These are phyloP conservation scores for Potamarius usumacintae DNA, from an alignment of 2,113 vertebrate genomes.

Conservation along the genomic window DNA sequence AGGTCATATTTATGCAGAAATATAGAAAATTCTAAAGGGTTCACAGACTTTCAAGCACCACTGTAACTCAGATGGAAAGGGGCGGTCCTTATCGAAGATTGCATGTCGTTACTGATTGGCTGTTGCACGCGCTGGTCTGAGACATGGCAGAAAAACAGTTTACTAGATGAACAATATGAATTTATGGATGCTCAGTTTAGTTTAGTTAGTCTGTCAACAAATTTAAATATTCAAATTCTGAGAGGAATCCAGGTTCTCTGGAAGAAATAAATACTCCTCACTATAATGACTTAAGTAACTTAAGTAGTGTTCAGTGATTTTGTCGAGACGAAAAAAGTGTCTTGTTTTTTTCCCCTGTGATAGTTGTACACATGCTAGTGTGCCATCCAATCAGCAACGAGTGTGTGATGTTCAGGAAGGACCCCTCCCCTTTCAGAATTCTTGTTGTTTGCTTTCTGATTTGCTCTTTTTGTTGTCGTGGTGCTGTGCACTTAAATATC, in stretches of 20 bases:
- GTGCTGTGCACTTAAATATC: background rate
- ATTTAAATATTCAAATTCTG: background rate
- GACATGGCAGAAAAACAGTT: background rate
- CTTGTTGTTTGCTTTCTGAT: background rate
- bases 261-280: background rate
- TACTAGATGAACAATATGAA: too few species aligned
- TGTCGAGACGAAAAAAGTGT: background rate
- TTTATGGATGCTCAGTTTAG: background rate
- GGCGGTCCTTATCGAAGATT: background rate
- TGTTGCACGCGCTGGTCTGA: background rate
- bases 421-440: background rate
- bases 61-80: background rate
- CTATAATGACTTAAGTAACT: background rate
- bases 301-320: background rate
- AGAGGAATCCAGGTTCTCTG: background rate
- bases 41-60: too few species aligned
- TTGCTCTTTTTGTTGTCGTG: slow-evolving; percentile 26
- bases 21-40: background rate
- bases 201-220: background rate
- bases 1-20: too few species aligned
- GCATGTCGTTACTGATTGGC: background rate
- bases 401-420: background rate
- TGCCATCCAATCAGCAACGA: background rate
- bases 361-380: background rate
- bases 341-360: background rate